Percentiles rank a stretch among this genome's conserved stretches.
Conservation (phyloP, 2,113 vertebrate genomes). For the Dasyurus viverrinus region DNA sequence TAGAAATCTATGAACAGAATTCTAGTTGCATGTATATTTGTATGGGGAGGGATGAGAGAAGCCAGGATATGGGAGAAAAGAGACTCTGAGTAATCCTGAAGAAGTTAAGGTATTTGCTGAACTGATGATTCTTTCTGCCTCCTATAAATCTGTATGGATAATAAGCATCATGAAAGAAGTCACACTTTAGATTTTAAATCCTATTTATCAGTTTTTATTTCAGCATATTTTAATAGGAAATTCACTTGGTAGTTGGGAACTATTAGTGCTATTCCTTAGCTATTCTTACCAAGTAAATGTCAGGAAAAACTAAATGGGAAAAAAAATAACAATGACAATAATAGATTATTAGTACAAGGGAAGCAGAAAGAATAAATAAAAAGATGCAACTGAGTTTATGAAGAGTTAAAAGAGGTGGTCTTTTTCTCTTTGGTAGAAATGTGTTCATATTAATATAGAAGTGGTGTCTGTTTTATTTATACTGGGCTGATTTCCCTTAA, state of each 20-base stretch:
- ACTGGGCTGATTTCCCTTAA: background rate
- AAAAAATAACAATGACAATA: background rate
- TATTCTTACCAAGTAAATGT: background rate
- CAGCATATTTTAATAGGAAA: background rate
- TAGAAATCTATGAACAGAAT: background rate
- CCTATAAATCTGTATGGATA: background rate
- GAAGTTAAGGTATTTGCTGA: constrained; percentile 5
- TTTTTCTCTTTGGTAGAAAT: background rate
- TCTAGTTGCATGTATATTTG: background rate
- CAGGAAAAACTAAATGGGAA: background rate
- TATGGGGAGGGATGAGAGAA: too few species aligned
- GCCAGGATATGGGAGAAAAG: too few species aligned
- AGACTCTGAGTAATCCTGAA: background rate
- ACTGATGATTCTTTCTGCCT: background rate
- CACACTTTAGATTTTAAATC: background rate
- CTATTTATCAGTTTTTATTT: constrained; percentile 7
- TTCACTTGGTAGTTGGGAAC: background rate
- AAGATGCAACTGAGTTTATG: background rate
- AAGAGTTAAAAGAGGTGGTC: background rate
- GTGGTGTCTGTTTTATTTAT: background rate
- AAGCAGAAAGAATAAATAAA: background rate
- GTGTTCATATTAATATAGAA: background rate
- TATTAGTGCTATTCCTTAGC: background rate
- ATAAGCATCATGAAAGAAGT: background rate
- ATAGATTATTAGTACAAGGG: background rate